Evolutionary conservation across 2,888 invertebrate species (phyloP), one percentile per base, ranked within the genome.

Genomic region (Philhelius pedissequus): DNA sequence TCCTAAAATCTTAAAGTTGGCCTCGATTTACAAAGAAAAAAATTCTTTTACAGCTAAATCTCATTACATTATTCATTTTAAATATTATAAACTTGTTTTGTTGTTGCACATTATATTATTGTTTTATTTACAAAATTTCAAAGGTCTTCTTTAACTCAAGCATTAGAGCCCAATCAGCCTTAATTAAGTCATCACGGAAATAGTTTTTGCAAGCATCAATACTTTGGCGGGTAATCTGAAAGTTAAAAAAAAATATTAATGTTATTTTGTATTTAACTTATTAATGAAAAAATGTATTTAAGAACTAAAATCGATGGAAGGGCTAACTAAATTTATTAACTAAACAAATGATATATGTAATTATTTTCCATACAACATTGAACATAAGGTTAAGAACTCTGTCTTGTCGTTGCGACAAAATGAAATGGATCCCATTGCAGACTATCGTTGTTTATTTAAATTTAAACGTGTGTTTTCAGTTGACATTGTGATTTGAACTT

Each of bases 151-250:
- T 99, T 90, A 99, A 93, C 92, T 99, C 99, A 78, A 99, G 96
- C 96, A 99, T 98, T 86, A 99, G 93, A 90, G 97, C 97, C 99
- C 99, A 99, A 92, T 99, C 99, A 87, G 96, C 95, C 93, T 99
- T 99, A 90, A 96, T 93, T 89, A 99, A 94, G 92, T 99, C 99
- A 88, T 99, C 99, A 86, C 99, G 94, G 95, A 99, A 99, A 93
- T 99, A 98, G 89, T 99, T 97, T 92, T 99, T 99, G 93, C 99
- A 99, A 8, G 98, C 99, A 92, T 99, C 99, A 90, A 99, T 99
- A 86, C 98, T 98, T 90, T 98, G 97, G 71, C 99, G 95, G 66
- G 97, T 96, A 89, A 99, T 99, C 98, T 99, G 94, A 15, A 89
- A 88, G 52, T 43, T 68, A 40, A 81, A 43, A 13, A 0, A 15